phyloP scores from a whole-genome alignment of 2,888 invertebrate genomes.

The Tenthredo distinguenda region DNA sequence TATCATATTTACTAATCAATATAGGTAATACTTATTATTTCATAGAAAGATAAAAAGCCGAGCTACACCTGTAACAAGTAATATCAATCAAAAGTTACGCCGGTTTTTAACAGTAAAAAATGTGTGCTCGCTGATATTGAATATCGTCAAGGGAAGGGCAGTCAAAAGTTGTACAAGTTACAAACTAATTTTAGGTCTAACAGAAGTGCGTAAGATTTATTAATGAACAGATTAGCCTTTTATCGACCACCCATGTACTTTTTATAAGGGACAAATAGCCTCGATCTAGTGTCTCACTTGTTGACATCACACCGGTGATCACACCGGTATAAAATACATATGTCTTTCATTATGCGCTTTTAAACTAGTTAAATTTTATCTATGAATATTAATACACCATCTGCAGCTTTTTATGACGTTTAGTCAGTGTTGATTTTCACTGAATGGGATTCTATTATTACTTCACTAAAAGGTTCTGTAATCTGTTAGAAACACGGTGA shows the following conservation, averaged over 20 bases:
- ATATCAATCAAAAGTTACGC: not conserved
- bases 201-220: not conserved
- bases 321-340: not conserved
- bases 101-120: not conserved
- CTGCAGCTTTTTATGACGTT: not conserved
- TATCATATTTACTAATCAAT: not conserved
- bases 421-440: not conserved
- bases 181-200: not conserved
- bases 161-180: not conserved
- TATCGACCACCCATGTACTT: slow-evolving; percentile 12
- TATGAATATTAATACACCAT: not conserved
- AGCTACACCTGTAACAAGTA: not conserved
- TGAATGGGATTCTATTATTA: not conserved
- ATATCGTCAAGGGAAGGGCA: not conserved
- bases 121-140: not conserved
- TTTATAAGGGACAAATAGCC: not conserved
- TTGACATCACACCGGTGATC: not conserved
- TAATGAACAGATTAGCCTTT: slow-evolving; percentile 28
- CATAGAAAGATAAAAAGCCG: not conserved
- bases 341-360: not conserved
- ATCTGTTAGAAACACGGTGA: not conserved
- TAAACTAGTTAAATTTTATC: not conserved
- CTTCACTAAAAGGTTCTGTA: not conserved
- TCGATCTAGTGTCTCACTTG: slow-evolving; percentile 27
- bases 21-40: not conserved